phyloP scores from a whole-genome alignment of 2,888 invertebrate species.

The Ennomos erosarius region DNA sequence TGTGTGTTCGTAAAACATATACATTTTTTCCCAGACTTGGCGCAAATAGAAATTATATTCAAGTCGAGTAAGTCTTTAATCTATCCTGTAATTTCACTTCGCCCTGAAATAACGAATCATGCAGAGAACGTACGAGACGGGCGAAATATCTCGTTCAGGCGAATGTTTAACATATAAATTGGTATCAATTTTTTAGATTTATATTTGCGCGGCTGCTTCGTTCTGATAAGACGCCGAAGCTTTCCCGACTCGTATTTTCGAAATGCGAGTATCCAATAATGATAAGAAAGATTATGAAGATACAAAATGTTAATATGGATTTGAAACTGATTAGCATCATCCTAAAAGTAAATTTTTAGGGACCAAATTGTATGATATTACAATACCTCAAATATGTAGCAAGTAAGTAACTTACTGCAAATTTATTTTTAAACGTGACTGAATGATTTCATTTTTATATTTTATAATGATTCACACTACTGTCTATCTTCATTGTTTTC shows the following conservation, averaged over 20 bases:
- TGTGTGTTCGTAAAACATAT: background rate
- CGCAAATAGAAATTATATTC: slow-evolving; percentile 25
- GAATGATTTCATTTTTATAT: too few species aligned
- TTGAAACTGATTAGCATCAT: background rate
- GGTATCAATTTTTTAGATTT: slow-evolving; percentile 78
- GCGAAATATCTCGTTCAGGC: slow-evolving; percentile 72
- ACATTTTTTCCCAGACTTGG: slow-evolving; percentile 8
- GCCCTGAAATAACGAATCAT: slow-evolving; percentile 47
- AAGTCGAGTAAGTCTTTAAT: slow-evolving; percentile 27
- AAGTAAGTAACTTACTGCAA: too few species aligned
- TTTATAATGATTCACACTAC: too few species aligned
- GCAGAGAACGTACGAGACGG: slow-evolving; percentile 53
- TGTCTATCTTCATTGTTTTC: too few species aligned
- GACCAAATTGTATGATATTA: too few species aligned
- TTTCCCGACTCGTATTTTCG: slow-evolving; percentile 64
- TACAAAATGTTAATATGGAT: slow-evolving; percentile 1
- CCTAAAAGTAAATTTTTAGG: background rate
- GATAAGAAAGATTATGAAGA: slow-evolving; percentile 52
- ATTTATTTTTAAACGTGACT: too few species aligned
- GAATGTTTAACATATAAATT: slow-evolving; percentile 82
- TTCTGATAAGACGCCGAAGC: slow-evolving; percentile 64
- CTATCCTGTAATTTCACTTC: slow-evolving; percentile 27
- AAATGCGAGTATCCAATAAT: slow-evolving; percentile 57
- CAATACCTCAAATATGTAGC: too few species aligned
- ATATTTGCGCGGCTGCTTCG: slow-evolving; percentile 69